Evolutionary conservation across 2,113 vertebrate species (phyloP), one percentile per base, ranked within the genome.

Genomic region (Trochalopteron elliotii): DNA sequence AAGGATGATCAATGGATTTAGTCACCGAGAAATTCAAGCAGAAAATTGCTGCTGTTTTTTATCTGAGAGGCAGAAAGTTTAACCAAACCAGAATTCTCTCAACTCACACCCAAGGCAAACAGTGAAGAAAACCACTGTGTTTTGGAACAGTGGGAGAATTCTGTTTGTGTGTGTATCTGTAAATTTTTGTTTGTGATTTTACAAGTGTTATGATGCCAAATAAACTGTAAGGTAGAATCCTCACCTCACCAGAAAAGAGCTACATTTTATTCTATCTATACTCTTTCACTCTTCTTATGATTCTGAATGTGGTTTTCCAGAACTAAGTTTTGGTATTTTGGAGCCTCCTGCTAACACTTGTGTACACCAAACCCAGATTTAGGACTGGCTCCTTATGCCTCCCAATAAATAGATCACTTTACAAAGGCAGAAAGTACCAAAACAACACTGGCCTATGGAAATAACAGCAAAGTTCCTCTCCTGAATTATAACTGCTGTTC

Each of bases 1-100:
- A 98, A 98, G 98, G 98, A 99, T 99, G 99, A 99, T 99, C 99
- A 99, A 99, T 99, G 99, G 99, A 99, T 98, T 99, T 99, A 99
- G 99, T 99, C 99, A 99, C 98, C 97, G 99, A 98, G 99, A 99
- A 99, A 99, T 99, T 99, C 99, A 99, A 99, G 99, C 99, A 99
- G 99, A 99, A 99, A 99, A 99, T 99, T 99, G 99, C 98, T 98
- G 99, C 98, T 98, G 99, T 99, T 99, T 99, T 99, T 99, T 98
- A 99, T 99, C 98, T 98, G 98, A 97, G 96, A 97, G 96, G 97
- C 97, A 98, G 97, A 97, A 98, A 98, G 97, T 98, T 98, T 98
- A 98, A 98, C 97, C 96, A 97, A 97, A 97, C 95, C 94, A 96
- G 97, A 97, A 98, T 97, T 92, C 96, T 97, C 97, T 96, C 93